Evolutionary conservation across 2,797 vertebrate species (phyloP), one percentile per base, ranked within the genome.

Genomic region (Tangara arthus): DNA sequence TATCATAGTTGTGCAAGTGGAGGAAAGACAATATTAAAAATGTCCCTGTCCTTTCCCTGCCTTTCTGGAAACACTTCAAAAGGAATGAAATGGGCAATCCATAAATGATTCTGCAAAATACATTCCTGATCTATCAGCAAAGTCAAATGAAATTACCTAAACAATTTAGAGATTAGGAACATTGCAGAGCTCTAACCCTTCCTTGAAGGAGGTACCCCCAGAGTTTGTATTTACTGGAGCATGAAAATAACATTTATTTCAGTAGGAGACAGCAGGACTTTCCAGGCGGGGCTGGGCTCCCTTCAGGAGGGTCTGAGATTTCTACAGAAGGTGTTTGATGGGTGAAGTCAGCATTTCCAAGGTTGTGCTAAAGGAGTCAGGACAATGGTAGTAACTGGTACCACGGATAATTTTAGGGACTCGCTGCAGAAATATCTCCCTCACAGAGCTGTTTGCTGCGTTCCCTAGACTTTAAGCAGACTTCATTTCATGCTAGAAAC

Each of bases 81-180:
- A 95, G 63, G 76, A 93, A 90, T 76, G 28, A 88, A 95, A 90
- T 66, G n/a, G 52, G 34, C 64, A 91, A 87, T 93, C 79, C 78
- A 57, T 52, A 90, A 90, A 72, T 91, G 76, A 93, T 91, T 88
- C 76, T 77, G 75, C 77, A 90, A 90, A 93, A 93, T 88, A 60
- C 63, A 52, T 93, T 91, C 68, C 47, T 83, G 72, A 86, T 88
- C 81, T 88, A 81, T 61, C 76, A 78, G 65, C 21, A 55, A 92
- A 94, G 55, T 75, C n/a, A 76, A 91, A 96, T 72, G 24, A 91
- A 87, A 93, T 93, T 89, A 90, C 68, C 52, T 73, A 28, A 81
- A 85, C 82, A 86, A 91, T 88, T 90, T 91, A 63, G 72, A 88
- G 50, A 93, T 86, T 94, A 90, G 84, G 70, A 93, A 46, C 21